Base-by-base conservation (phyloP, 2,888 invertebrate genomes). In the Dorcus parallelipipedus region DNA sequence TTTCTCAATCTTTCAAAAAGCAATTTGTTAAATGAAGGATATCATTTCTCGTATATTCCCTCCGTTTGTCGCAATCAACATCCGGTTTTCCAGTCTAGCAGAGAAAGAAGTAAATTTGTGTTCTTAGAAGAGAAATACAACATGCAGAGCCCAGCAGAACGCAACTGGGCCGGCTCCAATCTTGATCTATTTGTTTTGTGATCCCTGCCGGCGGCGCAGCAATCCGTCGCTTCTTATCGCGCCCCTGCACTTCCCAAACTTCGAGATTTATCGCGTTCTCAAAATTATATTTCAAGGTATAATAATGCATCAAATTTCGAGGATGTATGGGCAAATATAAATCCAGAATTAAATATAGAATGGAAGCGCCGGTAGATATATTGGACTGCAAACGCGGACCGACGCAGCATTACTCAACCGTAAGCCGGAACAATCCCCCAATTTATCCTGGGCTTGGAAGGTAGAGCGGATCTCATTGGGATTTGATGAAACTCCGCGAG, bases 291-390 rank as follows among this genome's bases (percentile, higher is more conserved):
- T 76, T 76, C 75, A 73, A 76, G 76, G 76, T 77, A 77, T 75
- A 76, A 77, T 77, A 77, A 77, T 77, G 75, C 76, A 77, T 77
- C 77, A 78, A 77, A 76, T 70, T 74, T 72, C 64, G 71, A 73
- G 70, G 71, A 76, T 76, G 71, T 75, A 77, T 75, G 77, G 76
- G 69, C 74, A 75, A 75, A 74, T 75, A 76, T 76, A 77, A 78
- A 77, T 78, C 76, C 77, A 72, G 77, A 78, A 78, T 78, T 78
- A 78, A 78, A 78, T 78, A 78, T 77, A 76, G 77, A 76, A 76
- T 74, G 75, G 75, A 74, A 54, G 51, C 55, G 58, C 56, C 60
- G 68, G 70, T 69, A 73, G 75, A 78, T 77, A 78, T 77, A 78
- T 78, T 75, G 78, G 75, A 74, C 73, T 73, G 76, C 73, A 73